Base-by-base conservation (phyloP, 2,113 vertebrate species). In the Trichomycterus rosablanca region DNA sequence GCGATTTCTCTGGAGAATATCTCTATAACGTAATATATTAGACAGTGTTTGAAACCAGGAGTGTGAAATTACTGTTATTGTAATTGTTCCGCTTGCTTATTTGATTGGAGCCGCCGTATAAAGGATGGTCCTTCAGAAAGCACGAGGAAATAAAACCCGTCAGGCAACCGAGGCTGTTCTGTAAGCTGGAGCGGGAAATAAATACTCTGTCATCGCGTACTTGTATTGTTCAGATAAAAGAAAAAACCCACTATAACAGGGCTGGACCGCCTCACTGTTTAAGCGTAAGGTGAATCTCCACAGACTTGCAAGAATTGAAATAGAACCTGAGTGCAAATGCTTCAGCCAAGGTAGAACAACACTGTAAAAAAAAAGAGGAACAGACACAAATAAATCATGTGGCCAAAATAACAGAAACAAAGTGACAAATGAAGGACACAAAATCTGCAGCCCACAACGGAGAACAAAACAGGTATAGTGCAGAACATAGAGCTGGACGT, bases 11-110 rank as follows among this genome's bases (percentile, higher is more conserved):
- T 23, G 20, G 42, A 68, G 66, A 49, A 46, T n/a, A n/a, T 48
- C 66, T 48, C 32, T 30, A 39, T 39, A 61, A 68, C 61, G 55
- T 48, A 68, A 68, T 61, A 49, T 55, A 61, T 54, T 48, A 22
- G 59, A 61, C 48, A 61, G 51, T 46, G 42, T 61, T 68, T 49
- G 43, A 68, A 68, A 61, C 54, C 58, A 53, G 42, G 40, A 61
- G 51, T 61, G 58, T 61, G 50, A 60, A 53, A 61, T 68, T 61
- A 49, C 58, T 40, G 66, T 46, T 61, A 65, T 49, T 65, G 63
- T 57, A 65, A 65, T 65, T 65, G 63, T 56, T 56, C 43, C 53
- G 39, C 42, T 65, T 65, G 51, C 62, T 48, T 65, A 19, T 57
- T 65, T 56, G 52, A 57, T 39, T 37, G 42, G 45, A 57, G 24